A percentile compares a stretch with the other conserved stretches of the same genome.
Evolutionary conservation across 1,140 invertebrate genomes (phyloP).

Genomic region (Drosophila teissieri): DNA sequence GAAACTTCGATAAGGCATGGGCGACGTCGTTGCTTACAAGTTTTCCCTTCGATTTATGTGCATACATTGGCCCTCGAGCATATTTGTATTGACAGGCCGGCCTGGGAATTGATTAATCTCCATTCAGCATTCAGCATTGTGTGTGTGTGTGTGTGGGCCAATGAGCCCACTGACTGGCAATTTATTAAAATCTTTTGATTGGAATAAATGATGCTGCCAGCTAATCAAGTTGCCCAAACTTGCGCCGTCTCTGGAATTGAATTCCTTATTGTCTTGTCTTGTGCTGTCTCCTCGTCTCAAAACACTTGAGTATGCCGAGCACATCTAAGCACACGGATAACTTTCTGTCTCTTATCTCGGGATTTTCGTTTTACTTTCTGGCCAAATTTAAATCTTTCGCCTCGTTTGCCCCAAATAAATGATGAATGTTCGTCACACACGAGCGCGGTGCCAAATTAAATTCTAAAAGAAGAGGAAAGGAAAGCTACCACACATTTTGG

Average conservation of each 20-base stretch:
- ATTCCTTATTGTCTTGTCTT: constrained; percentile 15
- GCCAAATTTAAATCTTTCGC: constrained; percentile 43
- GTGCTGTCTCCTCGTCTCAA: neutral
- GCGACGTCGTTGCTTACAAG: constrained; percentile 22
- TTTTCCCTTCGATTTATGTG: constrained; percentile 62
- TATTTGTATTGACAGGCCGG: constrained; percentile 61
- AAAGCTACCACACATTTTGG: neutral
- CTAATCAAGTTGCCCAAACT: constrained; percentile 66
- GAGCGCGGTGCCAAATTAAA: constrained; percentile 38
- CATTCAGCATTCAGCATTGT: constrained; percentile 17
- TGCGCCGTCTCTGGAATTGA: neutral
- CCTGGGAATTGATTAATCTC: constrained; percentile 73
- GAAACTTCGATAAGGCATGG: neutral
- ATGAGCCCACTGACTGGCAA: constrained; percentile 46
- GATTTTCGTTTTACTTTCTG: constrained; percentile 27
- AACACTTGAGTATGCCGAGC: constrained; percentile 58
- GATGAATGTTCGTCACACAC: constrained; percentile 45
- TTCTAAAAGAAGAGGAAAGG: constrained; percentile 2
- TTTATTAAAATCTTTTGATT: constrained; percentile 76
- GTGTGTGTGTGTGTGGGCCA: constrained; percentile 4
- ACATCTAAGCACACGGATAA: constrained; percentile 37
- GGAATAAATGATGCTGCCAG: constrained; percentile 71
- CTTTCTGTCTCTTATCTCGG: constrained; percentile 19
- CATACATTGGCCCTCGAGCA: constrained; percentile 64
- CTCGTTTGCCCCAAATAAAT: constrained; percentile 40